Evolutionary conservation across 2,888 invertebrate species (phyloP), one percentile per base, ranked within the genome.

Genomic region (Ophion ellenae): DNA sequence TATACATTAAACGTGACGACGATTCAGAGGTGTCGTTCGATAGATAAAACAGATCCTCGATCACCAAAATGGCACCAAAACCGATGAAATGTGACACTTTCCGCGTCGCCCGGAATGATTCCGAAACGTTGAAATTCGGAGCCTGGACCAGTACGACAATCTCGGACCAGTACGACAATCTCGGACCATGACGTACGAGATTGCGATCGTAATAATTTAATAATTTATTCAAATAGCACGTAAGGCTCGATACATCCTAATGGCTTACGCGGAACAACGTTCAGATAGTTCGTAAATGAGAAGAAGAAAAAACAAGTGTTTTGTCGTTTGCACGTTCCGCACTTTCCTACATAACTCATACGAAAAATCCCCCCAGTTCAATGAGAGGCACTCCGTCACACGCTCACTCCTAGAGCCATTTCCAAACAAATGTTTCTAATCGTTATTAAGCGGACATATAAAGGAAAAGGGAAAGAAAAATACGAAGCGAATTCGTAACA

Each of bases 131-230:
- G 63, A 73, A 47, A 20, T 3, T 36, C 40, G n/a, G 63, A n/a
- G 24, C 17, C 14, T 45, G 67, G n/a, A 67, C 40, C 36, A 70
- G 76, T 61, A 77, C 57, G 47, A 45, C 4, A 74, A 77, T 70
- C 63, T 85, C 82, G 82, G 59, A 75, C 67, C 85, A 79, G 78
- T 85, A 70, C 81, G 69, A 85, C 4, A 74, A 77, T 70, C 63
- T 85, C 82, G 82, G 59, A 75, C 67, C 85, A 79, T 85, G 85
- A 85, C 81, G 78, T 85, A 70, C 81, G 69, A 85, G 74, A 45
- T 82, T 71, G 66, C 47, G 14, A 70, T 74, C 75, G 78, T 69
- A 53, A 57, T 40, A 64, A 67, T 40, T 11, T 36, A 78, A 63
- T 64, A 59, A 53, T 24, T 63, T 28, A 74, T 74, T 63, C 47